Conservation (phyloP, 2,113 vertebrate genomes). For the Neodontobutis hainanensis region DNA sequence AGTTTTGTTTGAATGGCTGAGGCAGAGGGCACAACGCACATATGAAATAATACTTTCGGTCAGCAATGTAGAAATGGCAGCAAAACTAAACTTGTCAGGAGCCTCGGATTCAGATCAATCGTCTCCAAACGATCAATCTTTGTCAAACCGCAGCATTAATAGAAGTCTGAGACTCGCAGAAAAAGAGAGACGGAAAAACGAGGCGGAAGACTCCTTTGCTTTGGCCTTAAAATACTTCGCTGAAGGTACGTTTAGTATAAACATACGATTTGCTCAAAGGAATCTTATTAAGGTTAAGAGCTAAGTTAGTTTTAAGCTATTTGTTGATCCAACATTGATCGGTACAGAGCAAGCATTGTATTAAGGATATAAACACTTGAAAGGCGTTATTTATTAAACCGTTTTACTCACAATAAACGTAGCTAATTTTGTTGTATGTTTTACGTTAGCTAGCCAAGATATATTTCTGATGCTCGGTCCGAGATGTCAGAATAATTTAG, state of each 20-base stretch:
- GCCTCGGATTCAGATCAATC: constrained; percentile 30
- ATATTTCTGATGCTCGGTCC: not conserved
- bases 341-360: no score
- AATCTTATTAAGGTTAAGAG: not conserved
- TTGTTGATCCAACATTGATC: no score
- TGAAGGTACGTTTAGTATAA: constrained; percentile 61
- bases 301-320: no score
- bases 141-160: constrained; percentile 47
- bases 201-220: constrained; percentile 68
- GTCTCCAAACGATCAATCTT: constrained; percentile 29
- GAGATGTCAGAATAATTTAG: no score
- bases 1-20: constrained; percentile 68
- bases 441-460: not conserved
- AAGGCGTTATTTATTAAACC: no score
- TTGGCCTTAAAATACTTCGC: constrained; percentile 82
- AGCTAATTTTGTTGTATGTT: not conserved
- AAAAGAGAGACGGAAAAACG: constrained; percentile 57
- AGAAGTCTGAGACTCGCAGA: constrained; percentile 74
- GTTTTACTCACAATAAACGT: not conserved
- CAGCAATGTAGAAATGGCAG: constrained; percentile 74
- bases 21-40: not conserved
- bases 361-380: no score
- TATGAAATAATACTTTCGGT: not conserved
- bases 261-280: not conserved
- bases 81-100: constrained; percentile 26